phyloP scores from a whole-genome alignment of 2,797 vertebrate genomes.

The Naso thynnoides region DNA sequence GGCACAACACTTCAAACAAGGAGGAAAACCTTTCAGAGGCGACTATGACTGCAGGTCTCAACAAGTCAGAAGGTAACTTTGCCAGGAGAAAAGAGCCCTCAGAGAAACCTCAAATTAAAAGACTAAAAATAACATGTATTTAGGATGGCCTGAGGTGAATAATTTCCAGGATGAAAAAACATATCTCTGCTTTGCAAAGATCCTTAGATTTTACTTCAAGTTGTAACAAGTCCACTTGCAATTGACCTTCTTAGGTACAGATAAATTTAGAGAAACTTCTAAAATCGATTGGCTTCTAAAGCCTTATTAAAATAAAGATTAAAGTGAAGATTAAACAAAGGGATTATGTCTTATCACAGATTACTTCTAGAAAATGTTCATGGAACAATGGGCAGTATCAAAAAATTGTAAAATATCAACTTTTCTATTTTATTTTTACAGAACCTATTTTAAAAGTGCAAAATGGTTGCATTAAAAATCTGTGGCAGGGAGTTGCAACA shows the following conservation, averaged over 20 bases:
- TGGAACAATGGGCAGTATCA: slow-evolving; percentile 29
- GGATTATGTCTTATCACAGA: slow-evolving; percentile 38
- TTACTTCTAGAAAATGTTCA: slow-evolving; percentile 40
- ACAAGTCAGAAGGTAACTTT: slow-evolving; percentile 51
- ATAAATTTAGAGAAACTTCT: slow-evolving; percentile 35
- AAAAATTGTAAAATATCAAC: slow-evolving; percentile 28
- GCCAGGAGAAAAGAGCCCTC: slow-evolving; percentile 47
- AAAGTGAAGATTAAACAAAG: slow-evolving; percentile 59
- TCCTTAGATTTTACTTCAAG: slow-evolving; percentile 29
- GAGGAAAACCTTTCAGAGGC: slow-evolving; percentile 31
- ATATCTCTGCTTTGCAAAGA: slow-evolving; percentile 19
- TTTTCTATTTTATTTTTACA: slow-evolving; percentile 26
- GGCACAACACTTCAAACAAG: slow-evolving; percentile 28
- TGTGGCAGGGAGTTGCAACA: slow-evolving; percentile 33
- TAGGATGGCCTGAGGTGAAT: slow-evolving; percentile 22
- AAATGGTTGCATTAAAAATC: slow-evolving; percentile 33
- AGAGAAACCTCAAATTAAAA: slow-evolving; percentile 62
- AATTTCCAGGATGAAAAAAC: slow-evolving; percentile 28
- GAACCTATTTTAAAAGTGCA: slow-evolving; percentile 15
- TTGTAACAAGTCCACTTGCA: slow-evolving; percentile 33
- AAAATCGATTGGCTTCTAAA: slow-evolving; percentile 47
- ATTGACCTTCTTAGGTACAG: slow-evolving; percentile 37
- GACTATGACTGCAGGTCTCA: slow-evolving; percentile 56
- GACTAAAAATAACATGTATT: slow-evolving; percentile 50
- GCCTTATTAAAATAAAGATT: slow-evolving; percentile 52